Percentiles rank a stretch among this genome's conserved stretches.
Conservation (phyloP, 1,140 invertebrate genomes). For the Chrysoperla carnea region DNA sequence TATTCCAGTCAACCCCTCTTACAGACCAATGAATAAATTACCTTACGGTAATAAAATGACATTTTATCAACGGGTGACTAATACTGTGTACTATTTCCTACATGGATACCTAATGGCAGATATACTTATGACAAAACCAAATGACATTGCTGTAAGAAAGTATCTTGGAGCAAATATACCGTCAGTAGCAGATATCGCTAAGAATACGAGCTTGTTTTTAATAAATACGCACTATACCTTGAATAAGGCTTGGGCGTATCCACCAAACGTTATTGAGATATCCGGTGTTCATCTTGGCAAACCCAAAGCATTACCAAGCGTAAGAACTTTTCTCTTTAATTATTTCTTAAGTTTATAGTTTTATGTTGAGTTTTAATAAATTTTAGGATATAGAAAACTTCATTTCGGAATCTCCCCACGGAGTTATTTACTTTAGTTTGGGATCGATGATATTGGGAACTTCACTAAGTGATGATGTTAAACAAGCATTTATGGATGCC, state of each 20-base stretch:
- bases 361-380: no score
- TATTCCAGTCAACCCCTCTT: slow-evolving; percentile 32
- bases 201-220: slow-evolving; percentile 9
- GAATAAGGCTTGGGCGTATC: slow-evolving; percentile 7
- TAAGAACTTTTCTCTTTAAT: no score
- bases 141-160: not conserved
- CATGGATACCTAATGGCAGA: no score
- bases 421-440: slow-evolving; percentile 36
- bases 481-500: slow-evolving; percentile 26
- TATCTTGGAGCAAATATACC: not conserved
- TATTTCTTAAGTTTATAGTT: no score
- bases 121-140: no score
- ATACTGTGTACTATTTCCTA: slow-evolving; percentile 6
- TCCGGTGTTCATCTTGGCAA: not conserved
- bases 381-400: slow-evolving; percentile 23
- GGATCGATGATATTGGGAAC: slow-evolving; percentile 34
- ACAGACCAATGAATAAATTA: slow-evolving; percentile 30
- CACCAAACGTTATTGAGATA: slow-evolving; percentile 7
- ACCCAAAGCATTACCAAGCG: no score
- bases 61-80: slow-evolving; percentile 22
- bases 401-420: slow-evolving; percentile 25
- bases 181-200: slow-evolving; percentile 9
- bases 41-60: slow-evolving; percentile 31
- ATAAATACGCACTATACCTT: slow-evolving; percentile 11
- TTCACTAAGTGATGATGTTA: slow-evolving; percentile 25